These are phyloP conservation scores for Protodeltote pygarga DNA, from an alignment of 2,888 invertebrate species.

Conservation along the genomic window DNA sequence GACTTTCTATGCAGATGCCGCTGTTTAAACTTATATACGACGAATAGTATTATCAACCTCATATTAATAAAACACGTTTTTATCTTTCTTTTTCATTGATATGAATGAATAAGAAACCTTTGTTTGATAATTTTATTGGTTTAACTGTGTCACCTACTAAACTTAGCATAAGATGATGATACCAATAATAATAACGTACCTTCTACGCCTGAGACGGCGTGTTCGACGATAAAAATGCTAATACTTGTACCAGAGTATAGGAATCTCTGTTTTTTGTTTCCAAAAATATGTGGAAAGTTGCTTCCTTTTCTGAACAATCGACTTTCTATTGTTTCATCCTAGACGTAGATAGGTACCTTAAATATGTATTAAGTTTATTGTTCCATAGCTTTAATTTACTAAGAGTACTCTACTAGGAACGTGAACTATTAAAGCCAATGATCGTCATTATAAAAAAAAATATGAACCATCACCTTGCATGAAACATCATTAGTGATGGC, in stretches of 20 bases:
- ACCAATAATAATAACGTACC: slow-evolving; percentile 52
- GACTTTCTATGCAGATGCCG: slow-evolving; percentile 61
- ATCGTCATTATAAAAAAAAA: too few relatives aligned
- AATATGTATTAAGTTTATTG: slow-evolving; percentile 1
- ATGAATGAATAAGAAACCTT: slow-evolving; percentile 2
- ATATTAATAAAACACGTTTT: neutral
- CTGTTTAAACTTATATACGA: slow-evolving; percentile 34
- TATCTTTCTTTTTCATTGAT: slow-evolving; percentile 4
- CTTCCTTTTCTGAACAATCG: slow-evolving; percentile 12
- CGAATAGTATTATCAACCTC: slow-evolving; percentile 5
- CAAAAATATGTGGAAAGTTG: slow-evolving; percentile 38
- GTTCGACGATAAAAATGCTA: slow-evolving; percentile 61
- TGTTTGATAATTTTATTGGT: slow-evolving; percentile 21
- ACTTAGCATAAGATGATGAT: slow-evolving; percentile 37
- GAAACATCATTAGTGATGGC: too few relatives aligned
- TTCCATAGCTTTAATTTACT: neutral
- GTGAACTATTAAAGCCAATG: too few relatives aligned
- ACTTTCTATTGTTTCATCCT: slow-evolving; percentile 7
- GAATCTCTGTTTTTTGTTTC: slow-evolving; percentile 37
- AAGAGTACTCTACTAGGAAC: too few relatives aligned
- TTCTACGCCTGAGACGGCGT: slow-evolving; percentile 49
- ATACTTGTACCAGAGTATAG: slow-evolving; percentile 50
- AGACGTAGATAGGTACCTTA: neutral
- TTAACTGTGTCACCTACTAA: slow-evolving; percentile 27
- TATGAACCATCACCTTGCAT: too few relatives aligned